Percentiles rank a stretch among this genome's conserved stretches.
These are phyloP conservation scores for Paralvinella palmiformis DNA, from an alignment of 1,140 invertebrate species.

Conservation along the genomic window DNA sequence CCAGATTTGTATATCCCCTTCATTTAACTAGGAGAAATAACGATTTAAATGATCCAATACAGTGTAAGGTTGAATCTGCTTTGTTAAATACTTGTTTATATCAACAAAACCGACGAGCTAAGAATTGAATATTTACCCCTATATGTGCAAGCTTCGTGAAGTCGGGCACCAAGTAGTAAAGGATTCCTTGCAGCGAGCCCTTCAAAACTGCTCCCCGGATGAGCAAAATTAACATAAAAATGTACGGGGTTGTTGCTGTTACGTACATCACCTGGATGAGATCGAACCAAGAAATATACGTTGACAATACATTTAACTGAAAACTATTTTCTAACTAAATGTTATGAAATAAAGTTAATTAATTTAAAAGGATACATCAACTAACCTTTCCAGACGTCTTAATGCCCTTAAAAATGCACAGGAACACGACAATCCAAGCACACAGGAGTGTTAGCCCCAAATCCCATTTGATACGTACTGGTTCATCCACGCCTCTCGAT, in stretches of 20 bases:
- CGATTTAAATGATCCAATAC: too few species aligned
- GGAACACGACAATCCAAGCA: slow-evolving; percentile 88
- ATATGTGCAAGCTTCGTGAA: slow-evolving; percentile 8
- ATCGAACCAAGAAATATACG: neutral
- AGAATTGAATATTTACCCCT: slow-evolving; percentile 5
- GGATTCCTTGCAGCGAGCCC: slow-evolving; percentile 66
- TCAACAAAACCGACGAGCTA: too few species aligned
- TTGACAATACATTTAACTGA: neutral
- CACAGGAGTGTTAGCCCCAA: slow-evolving; percentile 79
- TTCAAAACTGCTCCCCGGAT: slow-evolving; percentile 78
- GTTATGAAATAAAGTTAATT: too few species aligned
- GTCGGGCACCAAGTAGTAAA: slow-evolving; percentile 67
- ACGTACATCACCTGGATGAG: slow-evolving; percentile 59
- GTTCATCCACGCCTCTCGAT: slow-evolving; percentile 67
- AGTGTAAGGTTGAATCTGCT: too few species aligned
- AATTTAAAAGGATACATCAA: too few species aligned
- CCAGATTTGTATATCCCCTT: too few species aligned
- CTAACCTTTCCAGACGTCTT: slow-evolving; percentile 20
- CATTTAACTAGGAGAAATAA: too few species aligned
- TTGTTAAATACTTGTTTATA: too few species aligned
- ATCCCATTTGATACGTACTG: slow-evolving; percentile 81
- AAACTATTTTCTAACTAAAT: neutral
- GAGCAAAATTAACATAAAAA: slow-evolving; percentile 79
- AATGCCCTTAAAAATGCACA: slow-evolving; percentile 56
- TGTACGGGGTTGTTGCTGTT: slow-evolving; percentile 84